phyloP scores from a whole-genome alignment of 2,113 vertebrate genomes.

The Oncorhynchus clarkii region DNA sequence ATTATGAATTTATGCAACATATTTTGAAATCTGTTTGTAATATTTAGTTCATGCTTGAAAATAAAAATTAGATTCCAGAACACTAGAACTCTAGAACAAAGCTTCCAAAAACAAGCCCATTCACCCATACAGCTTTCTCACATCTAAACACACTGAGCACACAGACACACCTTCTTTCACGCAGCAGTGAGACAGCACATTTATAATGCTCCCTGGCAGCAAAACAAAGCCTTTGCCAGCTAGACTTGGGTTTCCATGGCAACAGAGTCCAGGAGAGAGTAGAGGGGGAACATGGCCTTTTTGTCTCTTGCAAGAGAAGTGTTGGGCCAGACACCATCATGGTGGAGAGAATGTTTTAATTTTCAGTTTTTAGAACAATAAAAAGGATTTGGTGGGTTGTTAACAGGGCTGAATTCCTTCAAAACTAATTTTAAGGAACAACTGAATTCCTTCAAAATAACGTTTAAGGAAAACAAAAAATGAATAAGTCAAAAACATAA shows the following conservation, averaged over 20 bases:
- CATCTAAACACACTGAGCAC: background rate
- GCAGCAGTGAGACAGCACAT: constrained; percentile 38
- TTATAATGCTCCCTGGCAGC: constrained; percentile 39
- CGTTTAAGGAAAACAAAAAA: constrained; percentile 14
- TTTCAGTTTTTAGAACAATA: constrained; percentile 11
- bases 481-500: background rate
- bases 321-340: constrained; percentile 18
- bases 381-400: background rate
- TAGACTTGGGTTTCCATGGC: constrained; percentile 59
- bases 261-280: constrained; percentile 42
- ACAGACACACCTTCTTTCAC: constrained; percentile 18
- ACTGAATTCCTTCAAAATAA: constrained; percentile 21
- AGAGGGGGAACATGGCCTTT: constrained; percentile 38
- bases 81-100: background rate
- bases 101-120: background rate
- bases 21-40: background rate
- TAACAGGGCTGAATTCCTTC: constrained; percentile 18
- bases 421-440: background rate
- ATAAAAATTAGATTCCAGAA: constrained; percentile 11
- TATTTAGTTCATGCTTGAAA: too few relatives aligned
- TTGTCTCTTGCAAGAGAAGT: constrained; percentile 31
- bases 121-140: too few relatives aligned
- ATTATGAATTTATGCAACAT: background rate
- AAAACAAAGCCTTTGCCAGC: constrained; percentile 40
- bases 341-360: constrained; percentile 34